Conservation (phyloP, 2,113 vertebrate genomes). For the Tupaia tana region DNA sequence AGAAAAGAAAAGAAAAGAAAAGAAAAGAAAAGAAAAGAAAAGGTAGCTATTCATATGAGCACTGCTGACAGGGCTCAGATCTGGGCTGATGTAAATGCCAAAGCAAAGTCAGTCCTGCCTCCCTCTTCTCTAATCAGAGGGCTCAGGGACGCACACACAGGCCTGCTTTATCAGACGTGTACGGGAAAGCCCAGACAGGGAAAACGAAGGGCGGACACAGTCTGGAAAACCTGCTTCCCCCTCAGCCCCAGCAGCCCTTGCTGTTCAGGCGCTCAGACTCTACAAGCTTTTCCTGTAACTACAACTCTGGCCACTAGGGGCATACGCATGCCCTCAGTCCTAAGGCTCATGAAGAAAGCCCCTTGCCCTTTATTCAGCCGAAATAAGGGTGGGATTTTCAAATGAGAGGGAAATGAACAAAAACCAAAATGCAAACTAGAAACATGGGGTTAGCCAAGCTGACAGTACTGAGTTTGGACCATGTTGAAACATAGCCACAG, state of each 20-base stretch:
- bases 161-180: not conserved
- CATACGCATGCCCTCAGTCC: not conserved
- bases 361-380: not conserved
- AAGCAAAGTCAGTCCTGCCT: not conserved
- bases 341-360: not conserved
- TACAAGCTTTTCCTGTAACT: not conserved
- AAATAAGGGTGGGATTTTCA: slow-evolving; percentile 34
- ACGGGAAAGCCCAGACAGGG: not conserved
- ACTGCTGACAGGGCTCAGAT: not conserved
- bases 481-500: not conserved
- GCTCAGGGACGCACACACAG: not conserved
- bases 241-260: not conserved
- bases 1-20: too few relatives aligned
- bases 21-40: too few relatives aligned
- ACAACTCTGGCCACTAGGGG: not conserved
- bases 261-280: too few relatives aligned
- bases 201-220: not conserved
- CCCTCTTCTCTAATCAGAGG: not conserved
- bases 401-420: slow-evolving; percentile 45
- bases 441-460: not conserved
- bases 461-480: not conserved
- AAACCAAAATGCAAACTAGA: not conserved
- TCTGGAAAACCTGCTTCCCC: not conserved
- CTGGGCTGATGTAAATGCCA: not conserved
- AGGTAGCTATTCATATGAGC: not conserved